phyloP scores from a whole-genome alignment of 2,113 vertebrate species.

The Piprites chloris region DNA sequence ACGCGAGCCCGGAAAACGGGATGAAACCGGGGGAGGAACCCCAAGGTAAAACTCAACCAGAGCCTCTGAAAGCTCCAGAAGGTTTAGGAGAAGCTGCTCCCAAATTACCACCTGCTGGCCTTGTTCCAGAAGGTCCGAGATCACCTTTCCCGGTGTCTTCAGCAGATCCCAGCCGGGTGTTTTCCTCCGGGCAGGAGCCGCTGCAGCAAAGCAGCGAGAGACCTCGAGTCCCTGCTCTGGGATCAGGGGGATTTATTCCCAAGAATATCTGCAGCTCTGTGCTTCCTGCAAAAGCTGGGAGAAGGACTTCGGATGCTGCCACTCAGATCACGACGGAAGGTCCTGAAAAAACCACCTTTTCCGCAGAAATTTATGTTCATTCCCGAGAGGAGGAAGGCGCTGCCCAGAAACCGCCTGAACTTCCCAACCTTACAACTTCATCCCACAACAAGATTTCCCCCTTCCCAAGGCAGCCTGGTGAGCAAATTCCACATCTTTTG shows the following conservation, averaged over 20 bases:
- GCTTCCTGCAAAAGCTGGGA: neutral
- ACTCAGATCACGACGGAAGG: conserved; percentile 71
- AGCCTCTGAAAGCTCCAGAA: neutral
- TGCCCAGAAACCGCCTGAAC: neutral
- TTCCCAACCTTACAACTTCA: neutral
- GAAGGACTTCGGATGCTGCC: conserved; percentile 51
- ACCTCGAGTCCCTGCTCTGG: neutral
- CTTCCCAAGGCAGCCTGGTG: conserved; percentile 51
- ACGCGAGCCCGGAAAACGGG: neutral
- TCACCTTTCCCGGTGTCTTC: neutral
- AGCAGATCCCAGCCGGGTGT: neutral
- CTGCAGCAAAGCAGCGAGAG: conserved; percentile 25
- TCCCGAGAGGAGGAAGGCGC: neutral
- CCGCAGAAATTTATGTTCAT: conserved; percentile 64
- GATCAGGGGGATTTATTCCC: neutral
- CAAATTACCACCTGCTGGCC: neutral
- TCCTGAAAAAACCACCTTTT: conserved; percentile 44
- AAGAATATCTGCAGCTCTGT: neutral
- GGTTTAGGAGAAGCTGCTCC: neutral
- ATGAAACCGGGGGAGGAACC: neutral
- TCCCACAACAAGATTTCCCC: neutral
- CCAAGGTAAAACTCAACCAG: neutral
- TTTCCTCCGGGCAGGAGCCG: conserved; percentile 27
- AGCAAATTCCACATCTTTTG: neutral
- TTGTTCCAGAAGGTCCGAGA: neutral